A percentile compares a stretch with the other conserved stretches of the same genome.
Conservation (phyloP, 2,888 invertebrate genomes). For the Eupeodes luniger region DNA sequence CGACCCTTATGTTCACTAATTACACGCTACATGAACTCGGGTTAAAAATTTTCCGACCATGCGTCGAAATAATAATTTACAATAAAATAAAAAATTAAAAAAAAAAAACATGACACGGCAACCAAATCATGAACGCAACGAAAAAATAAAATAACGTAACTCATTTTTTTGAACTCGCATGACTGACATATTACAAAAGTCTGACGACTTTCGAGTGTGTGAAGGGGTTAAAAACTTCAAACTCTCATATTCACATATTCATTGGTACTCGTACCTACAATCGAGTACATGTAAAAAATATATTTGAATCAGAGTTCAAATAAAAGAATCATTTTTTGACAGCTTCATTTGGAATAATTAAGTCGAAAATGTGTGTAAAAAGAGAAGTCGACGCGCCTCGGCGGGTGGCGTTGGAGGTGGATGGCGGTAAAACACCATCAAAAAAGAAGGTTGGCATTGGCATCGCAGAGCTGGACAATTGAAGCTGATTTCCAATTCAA, state of each 20-base stretch:
- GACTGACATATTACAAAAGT: conserved; percentile 69
- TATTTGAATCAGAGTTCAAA: conserved; percentile 25
- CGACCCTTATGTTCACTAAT: conserved; percentile 64
- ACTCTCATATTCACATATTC: not conserved
- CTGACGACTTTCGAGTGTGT: conserved; percentile 54
- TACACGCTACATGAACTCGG: conserved; percentile 72
- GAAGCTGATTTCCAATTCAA: conserved; percentile 62
- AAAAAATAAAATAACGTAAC: conserved; percentile 22
- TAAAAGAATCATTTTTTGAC: conserved; percentile 65
- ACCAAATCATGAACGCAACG: conserved; percentile 13
- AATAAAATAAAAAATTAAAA: not conserved
- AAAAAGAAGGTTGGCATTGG: conserved; percentile 16
- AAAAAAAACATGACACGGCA: conserved; percentile 27
- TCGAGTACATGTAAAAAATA: no score
- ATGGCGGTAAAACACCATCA: not conserved
- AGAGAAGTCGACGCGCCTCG: conserved; percentile 20
- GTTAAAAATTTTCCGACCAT: conserved; percentile 57
- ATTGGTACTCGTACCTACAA: no score
- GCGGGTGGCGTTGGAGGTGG: no score
- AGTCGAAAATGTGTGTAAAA: conserved; percentile 30
- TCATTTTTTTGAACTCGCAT: conserved; percentile 70
- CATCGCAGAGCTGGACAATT: conserved; percentile 64
- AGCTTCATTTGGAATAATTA: conserved; percentile 72
- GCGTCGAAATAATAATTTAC: conserved; percentile 41
- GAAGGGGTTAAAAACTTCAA: conserved; percentile 13